Evolutionary conservation across 1,140 invertebrate genomes (phyloP).

Genomic region (Subanguina moxae): DNA sequence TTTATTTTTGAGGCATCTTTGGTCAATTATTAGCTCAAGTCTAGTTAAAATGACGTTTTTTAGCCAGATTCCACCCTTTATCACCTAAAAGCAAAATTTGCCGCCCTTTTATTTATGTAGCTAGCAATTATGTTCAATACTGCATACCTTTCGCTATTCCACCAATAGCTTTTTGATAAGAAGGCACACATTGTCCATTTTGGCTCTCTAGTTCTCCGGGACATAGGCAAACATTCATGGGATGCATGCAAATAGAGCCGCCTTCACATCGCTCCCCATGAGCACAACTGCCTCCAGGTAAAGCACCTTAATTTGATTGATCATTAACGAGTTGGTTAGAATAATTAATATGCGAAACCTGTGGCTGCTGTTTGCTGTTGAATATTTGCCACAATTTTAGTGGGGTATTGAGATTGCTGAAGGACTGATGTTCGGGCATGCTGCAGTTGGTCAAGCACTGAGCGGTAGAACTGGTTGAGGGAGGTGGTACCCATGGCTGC

Average conservation of each 20-base stretch:
- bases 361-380: not conserved
- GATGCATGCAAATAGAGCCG: slow-evolving; percentile 44
- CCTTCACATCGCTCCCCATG: slow-evolving; percentile 48
- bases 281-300: slow-evolving; percentile 27
- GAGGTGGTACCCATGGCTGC: not conserved
- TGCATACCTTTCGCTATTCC: not conserved
- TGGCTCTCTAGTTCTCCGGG: slow-evolving; percentile 47
- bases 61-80: no score
- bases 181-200: slow-evolving; percentile 48
- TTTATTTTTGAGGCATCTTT: no score
- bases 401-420: no score
- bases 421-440: not conserved
- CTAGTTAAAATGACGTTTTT: no score
- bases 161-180: not conserved
- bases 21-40: no score
- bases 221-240: slow-evolving; percentile 51
- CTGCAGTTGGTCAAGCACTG: not conserved
- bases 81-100: not conserved
- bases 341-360: not conserved
- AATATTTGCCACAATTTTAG: not conserved
- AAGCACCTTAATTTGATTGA: not conserved
- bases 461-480: not conserved
- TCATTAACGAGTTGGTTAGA: no score
- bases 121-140: not conserved
- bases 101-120: no score